Base-by-base conservation (phyloP, 2,113 vertebrate genomes). In the Etia nguti region DNA sequence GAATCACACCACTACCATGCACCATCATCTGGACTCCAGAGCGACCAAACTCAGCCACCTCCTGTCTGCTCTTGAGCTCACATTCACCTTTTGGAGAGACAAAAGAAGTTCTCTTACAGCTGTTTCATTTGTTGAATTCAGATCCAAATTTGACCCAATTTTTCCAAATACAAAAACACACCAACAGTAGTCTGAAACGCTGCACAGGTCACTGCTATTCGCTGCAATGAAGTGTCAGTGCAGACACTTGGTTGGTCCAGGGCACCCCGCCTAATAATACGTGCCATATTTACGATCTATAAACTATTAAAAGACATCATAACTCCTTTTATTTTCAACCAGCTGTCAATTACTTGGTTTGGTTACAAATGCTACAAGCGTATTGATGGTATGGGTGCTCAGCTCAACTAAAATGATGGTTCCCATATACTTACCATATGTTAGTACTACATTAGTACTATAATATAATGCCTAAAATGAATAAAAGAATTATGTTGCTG, bases 1-100 rank as follows among this genome's bases (percentile, higher is more conserved):
- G 56, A 22, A 95, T 62, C 24, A 94, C 87, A 86, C 95, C 82
- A 85, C 90, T 96, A 36, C 97, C 41, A 4, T 56, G 46, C 46
- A 82, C 13, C 3, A 46, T 82, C 77, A 96, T 54, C 36, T 55
- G 80, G 68, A 80, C 54, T 10, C 9, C 82, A 88, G 41, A 84
- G 56, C 50, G 60, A 86, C 52, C 43, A 24, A 18, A 34, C 41
- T 82, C 86, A 22, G 80, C 20, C 50, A 26, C 15, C 20, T 77
- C 86, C 81, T 15, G 82, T 82, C 80, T 70, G 55, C 54, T 85
- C 55, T 48, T 77, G 16, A 50, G 79, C 3, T 90, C 24, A 59
- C 75, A 6, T 3, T 22, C 81, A 83, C 81, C 88, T 91, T n/a
- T 24, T 38, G 29, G 13, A 57, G n/a, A 92, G 18, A 86, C 16